Base-by-base conservation (phyloP, 2,113 vertebrate genomes). In the Mirounga angustirostris region DNA sequence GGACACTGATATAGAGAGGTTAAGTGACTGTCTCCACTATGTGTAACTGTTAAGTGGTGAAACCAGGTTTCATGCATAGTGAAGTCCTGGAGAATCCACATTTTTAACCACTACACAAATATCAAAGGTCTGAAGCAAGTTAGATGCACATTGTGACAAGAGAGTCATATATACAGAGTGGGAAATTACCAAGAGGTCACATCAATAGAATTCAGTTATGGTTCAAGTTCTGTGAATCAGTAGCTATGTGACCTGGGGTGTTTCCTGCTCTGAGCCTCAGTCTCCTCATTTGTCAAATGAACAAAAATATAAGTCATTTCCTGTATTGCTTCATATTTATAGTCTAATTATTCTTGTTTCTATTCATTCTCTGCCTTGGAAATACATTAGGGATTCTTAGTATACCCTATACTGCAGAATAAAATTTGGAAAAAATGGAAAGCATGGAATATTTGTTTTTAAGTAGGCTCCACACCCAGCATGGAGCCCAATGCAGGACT, bases 401-500 rank as follows among this genome's bases (percentile, higher is more conserved):
- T 73, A 61, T 69, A 52, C 2, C 14, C 18, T 56, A 74, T 14
- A 24, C 18, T 83, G 2, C 19, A 3, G 28, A 0, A 40, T 86
- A 83, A 95, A 71, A 71, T 80, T 40, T 59, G n/a, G 10, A 92
- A 63, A 95, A 93, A 82, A 78, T 15, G 24, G 6, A 94, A 95
- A 90, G 36, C 19, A 82, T 26, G 22, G 18, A 30, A 28, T 61
- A 8, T 59, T 61, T 24, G 26, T 61, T 26, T 61, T 61, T 12
- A 61, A 26, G 65, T 69, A 69, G 65, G 3, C 65, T 69, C 15
- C 65, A 16, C 33, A 67, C 30, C 30, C 65, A 67, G 30, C 14
- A 8, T 8, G 15, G 33, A 69, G 33, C 33, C 65, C 33, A 69
- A 19, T 69, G 65, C 15, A 8, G 30, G 15, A 7, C 30, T 3